phyloP scores from a whole-genome alignment of 1,140 invertebrate species.

The Asbolus verrucosus region DNA sequence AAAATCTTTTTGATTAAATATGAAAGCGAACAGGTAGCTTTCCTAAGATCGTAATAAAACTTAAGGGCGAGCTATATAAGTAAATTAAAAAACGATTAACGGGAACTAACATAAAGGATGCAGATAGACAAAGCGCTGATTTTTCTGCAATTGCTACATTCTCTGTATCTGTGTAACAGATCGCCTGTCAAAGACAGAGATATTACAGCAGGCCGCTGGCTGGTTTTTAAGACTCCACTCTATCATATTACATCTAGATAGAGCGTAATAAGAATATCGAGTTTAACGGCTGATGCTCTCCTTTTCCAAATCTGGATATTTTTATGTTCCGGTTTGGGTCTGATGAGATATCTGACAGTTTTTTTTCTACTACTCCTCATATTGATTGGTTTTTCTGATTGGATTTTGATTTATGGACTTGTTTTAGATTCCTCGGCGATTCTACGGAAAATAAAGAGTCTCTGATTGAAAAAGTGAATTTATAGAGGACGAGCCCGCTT shows the following conservation, averaged over 20 bases:
- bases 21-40: slow-evolving; percentile 12
- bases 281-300: slow-evolving; percentile 45
- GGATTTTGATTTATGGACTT: slow-evolving; percentile 52
- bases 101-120: background rate
- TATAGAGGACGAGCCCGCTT: slow-evolving; percentile 9
- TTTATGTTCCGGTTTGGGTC: slow-evolving; percentile 44
- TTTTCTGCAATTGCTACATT: slow-evolving; percentile 22
- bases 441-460: slow-evolving; percentile 37
- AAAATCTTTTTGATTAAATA: slow-evolving; percentile 21
- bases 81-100: slow-evolving; percentile 32
- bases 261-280: slow-evolving; percentile 46
- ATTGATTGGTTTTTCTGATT: slow-evolving; percentile 50
- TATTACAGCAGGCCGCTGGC: slow-evolving; percentile 39
- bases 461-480: slow-evolving; percentile 48
- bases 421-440: slow-evolving; percentile 47
- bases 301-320: slow-evolving; percentile 46
- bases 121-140: slow-evolving; percentile 17
- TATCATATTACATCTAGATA: slow-evolving; percentile 50
- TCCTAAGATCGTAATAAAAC: slow-evolving; percentile 7
- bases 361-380: slow-evolving; percentile 40
- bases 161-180: slow-evolving; percentile 39
- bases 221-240: slow-evolving; percentile 41
- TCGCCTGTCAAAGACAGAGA: slow-evolving; percentile 45
- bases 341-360: slow-evolving; percentile 46
- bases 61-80: background rate